Percentiles rank a stretch among this genome's conserved stretches.
Evolutionary conservation across 2,888 invertebrate species (phyloP).

Genomic region (Nemurella pictetii): DNA sequence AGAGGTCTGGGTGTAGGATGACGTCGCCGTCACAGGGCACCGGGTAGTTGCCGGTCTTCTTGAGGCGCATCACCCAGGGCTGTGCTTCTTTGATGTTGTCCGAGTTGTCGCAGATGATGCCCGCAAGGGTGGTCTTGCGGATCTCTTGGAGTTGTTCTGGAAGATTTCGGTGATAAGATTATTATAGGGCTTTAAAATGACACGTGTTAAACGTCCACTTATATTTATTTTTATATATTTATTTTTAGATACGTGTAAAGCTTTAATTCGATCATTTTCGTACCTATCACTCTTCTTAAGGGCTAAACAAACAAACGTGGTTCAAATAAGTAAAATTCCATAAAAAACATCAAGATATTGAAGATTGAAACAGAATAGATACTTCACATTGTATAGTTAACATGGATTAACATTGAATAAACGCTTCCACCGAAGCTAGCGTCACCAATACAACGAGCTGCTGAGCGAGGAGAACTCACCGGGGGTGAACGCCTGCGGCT

Average conservation of each 20-base stretch:
- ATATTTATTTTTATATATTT: not conserved
- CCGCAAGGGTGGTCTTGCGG: constrained; percentile 71
- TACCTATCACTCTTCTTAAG: too few species aligned
- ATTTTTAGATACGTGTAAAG: not conserved
- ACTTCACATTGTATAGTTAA: too few species aligned
- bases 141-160: constrained; percentile 79
- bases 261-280: not conserved
- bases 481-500: constrained; percentile 66
- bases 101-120: constrained; percentile 77
- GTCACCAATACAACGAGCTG: not conserved
- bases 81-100: constrained; percentile 66
- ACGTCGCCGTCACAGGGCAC: constrained; percentile 65
- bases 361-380: too few species aligned
- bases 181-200: not conserved
- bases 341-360: too few species aligned
- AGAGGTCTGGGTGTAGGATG: constrained; percentile 61
- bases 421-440: not conserved
- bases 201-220: too few species aligned
- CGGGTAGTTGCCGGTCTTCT: constrained; percentile 60
- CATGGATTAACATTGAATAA: too few species aligned
- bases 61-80: constrained; percentile 68
- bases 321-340: too few species aligned
- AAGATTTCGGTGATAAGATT: constrained; percentile 33
- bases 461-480: constrained; percentile 54
- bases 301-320: too few species aligned